Conservation (phyloP, 1,140 invertebrate genomes). For the Diprion similis region DNA sequence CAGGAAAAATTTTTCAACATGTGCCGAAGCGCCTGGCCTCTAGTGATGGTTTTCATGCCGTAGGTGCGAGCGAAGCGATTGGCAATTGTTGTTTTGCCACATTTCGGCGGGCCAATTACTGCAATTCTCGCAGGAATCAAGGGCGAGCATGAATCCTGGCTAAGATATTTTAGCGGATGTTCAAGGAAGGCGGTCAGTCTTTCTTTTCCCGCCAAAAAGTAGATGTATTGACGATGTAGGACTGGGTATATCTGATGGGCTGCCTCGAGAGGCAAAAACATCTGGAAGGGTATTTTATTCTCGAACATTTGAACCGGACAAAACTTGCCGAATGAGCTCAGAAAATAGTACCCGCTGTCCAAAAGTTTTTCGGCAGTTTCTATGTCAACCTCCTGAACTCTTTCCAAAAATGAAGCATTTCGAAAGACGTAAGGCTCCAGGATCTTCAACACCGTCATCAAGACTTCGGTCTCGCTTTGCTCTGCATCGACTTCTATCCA, state of each 20-base stretch:
- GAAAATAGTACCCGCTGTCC: conserved; percentile 62
- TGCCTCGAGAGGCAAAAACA: conserved; percentile 56
- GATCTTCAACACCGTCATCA: conserved; percentile 44
- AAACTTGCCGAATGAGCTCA: conserved; percentile 65
- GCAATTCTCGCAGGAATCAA: conserved; percentile 73
- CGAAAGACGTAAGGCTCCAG: conserved; percentile 53
- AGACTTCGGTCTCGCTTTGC: conserved; percentile 47
- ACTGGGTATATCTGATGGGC: conserved; percentile 59
- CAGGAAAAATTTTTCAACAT: conserved; percentile 57
- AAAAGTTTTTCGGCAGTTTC: conserved; percentile 64
- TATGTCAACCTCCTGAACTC: conserved; percentile 58
- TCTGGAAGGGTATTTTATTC: conserved; percentile 56
- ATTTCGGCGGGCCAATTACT: conserved; percentile 84
- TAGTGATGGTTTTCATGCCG: conserved; percentile 60
- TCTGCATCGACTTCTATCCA: conserved; percentile 53
- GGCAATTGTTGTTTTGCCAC: conserved; percentile 79
- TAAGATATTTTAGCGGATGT: conserved; percentile 64
- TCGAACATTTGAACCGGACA: conserved; percentile 66
- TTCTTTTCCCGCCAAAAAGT: conserved; percentile 62
- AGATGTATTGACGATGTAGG: conserved; percentile 65
- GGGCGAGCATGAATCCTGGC: conserved; percentile 41
- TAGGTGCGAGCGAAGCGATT: conserved; percentile 59
- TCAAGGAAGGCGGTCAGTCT: conserved; percentile 59
- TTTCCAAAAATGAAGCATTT: conserved; percentile 62
- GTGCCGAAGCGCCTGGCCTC: conserved; percentile 59